Evolutionary conservation across 1,140 invertebrate genomes (phyloP).

Genomic region (Hyphantria cunea): DNA sequence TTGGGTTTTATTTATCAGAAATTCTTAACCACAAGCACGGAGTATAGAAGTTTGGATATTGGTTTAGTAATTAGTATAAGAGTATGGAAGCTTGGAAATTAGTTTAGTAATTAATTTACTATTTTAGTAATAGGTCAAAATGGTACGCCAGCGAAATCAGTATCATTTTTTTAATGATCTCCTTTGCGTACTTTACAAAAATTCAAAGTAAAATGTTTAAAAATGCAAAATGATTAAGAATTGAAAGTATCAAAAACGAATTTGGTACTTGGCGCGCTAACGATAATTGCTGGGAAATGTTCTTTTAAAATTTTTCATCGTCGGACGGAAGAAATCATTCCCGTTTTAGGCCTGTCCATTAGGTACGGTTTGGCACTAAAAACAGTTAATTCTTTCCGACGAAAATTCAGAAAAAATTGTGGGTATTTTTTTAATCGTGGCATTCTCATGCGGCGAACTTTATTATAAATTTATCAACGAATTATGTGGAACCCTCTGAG

Average conservation of each 20-base stretch:
- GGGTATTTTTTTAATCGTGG: conserved; percentile 20
- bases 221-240: conserved; percentile 38
- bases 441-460: neutral
- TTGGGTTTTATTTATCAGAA: no score
- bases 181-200: neutral
- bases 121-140: no score
- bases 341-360: conserved; percentile 23
- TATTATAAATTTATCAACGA: conserved; percentile 8
- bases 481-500: conserved; percentile 5
- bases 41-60: no score
- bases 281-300: conserved; percentile 33
- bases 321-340: conserved; percentile 12
- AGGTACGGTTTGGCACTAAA: conserved; percentile 23
- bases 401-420: conserved; percentile 27
- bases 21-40: no score
- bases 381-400: conserved; percentile 28
- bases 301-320: conserved; percentile 30
- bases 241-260: conserved; percentile 37
- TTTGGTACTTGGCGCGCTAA: conserved; percentile 26
- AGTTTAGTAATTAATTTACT: no score
- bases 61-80: no score
- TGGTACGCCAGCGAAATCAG: no score
- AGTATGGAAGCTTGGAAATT: no score
- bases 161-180: neutral
- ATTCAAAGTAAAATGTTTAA: conserved; percentile 23